Base-by-base conservation (phyloP, 2,888 invertebrate species). In the Cataglyphis albicans region DNA sequence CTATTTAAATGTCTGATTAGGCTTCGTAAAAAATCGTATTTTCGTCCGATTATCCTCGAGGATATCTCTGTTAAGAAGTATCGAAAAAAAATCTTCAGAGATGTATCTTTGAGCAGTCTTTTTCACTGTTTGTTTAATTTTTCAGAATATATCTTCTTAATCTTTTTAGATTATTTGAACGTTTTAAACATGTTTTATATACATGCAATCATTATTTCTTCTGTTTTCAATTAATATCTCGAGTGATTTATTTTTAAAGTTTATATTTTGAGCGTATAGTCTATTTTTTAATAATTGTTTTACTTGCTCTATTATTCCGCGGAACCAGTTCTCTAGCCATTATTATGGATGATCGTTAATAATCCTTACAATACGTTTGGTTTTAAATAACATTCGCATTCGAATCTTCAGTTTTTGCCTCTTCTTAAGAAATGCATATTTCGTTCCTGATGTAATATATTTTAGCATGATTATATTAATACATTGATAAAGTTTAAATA, bases 111-210 rank as follows among this genome's bases (percentile, higher is more conserved):
- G 12, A 48, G 3, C 15, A 6, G 21, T 12, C 12, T 52, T n/a
- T 63, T 44, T 44, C 10, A 0, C 5, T 0, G 61, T 7, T n/a
- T 38, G 6, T 10, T 7, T 64, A 3, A 4, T 3, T 38, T 55
- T 3, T 41, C 3, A 64, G 2, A 67, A 55, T 21, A 70, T 18
- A 59, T 29, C 7, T 55, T 55, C 3, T 29, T n/a, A 61, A 15
- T 32, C n/a, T 73, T 61, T 44, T 18, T 18, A 38, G 6, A 38
- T 70, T 52, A 52, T 70, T 70, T 21, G 15, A 70, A 32, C 35
- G 10, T 25, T 65, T 65, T 15, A 25, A 10, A 10, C 2, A 75
- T 65, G 6, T 25, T 12, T 29, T 64, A 41, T 9, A 48, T 48
- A 48, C 7, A 15, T 29, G 9, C 32, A 44, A 21, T 15, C 25